These are phyloP conservation scores for Taeniopygia guttata DNA, from an alignment of 2,797 vertebrate genomes.

Conservation along the genomic window DNA sequence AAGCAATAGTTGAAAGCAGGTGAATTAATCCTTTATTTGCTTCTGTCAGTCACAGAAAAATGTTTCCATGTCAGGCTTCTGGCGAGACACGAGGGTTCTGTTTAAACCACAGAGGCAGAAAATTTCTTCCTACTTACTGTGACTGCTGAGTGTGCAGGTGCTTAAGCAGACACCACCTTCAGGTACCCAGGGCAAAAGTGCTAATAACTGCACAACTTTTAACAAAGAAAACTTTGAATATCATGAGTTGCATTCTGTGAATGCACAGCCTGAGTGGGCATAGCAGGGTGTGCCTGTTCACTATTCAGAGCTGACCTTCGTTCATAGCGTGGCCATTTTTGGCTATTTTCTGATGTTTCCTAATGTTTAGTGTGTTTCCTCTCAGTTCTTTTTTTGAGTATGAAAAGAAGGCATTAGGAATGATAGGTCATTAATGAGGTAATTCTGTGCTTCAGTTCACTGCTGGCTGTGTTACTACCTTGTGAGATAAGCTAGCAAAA, in stretches of 20 bases:
- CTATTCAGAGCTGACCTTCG: not conserved
- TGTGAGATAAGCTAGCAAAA: not conserved
- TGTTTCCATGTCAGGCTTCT: slow-evolving; percentile 69
- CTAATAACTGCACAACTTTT: not conserved
- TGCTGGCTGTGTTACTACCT: not conserved
- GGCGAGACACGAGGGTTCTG: not conserved
- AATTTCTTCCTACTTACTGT: not conserved
- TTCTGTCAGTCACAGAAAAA: slow-evolving; percentile 73
- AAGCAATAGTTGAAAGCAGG: slow-evolving; percentile 64
- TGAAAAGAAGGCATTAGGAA: not conserved
- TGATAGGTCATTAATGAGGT: not conserved
- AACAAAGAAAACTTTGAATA: not conserved
- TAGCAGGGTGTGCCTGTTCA: not conserved
- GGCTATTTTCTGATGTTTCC: not conserved
- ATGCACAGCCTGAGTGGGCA: not conserved
- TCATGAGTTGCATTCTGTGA: not conserved
- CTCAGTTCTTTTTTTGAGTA: not conserved
- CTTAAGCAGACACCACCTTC: not conserved
- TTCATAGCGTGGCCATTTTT: not conserved
- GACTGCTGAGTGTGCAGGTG: not conserved
- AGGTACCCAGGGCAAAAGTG: not conserved
- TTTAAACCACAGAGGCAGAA: not conserved
- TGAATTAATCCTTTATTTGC: slow-evolving; percentile 75
- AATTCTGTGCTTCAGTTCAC: not conserved
- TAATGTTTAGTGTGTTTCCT: not conserved